Evolutionary conservation across 2,113 vertebrate genomes (phyloP), one percentile per base, ranked within the genome.

Genomic region (Heloderma charlesbogerti): DNA sequence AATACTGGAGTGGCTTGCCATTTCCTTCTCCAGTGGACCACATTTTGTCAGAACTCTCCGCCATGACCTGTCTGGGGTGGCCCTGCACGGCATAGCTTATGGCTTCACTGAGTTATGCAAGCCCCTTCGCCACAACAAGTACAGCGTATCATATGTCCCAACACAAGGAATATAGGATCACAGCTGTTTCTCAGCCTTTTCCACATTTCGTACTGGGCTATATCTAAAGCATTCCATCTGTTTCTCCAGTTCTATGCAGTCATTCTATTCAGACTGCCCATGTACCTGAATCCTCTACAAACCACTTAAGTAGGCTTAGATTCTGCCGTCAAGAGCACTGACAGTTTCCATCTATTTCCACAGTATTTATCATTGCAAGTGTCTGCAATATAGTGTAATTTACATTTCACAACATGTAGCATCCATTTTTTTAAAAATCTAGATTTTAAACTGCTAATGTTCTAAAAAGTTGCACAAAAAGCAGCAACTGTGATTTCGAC

Each of bases 111-210:
- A n/a, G n/a, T n/a, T n/a, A n/a, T n/a, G n/a, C n/a, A n/a, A n/a
- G n/a, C n/a, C n/a, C n/a, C n/a, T n/a, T n/a, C n/a, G n/a, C n/a
- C n/a, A n/a, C n/a, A n/a, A n/a, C n/a, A n/a, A n/a, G n/a, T 43
- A n/a, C 48, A 91, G 72, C n/a, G 75, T 37, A 90, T 78, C 66
- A 27, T 15, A 29, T 3, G 37, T 57, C 81, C 54, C 45, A 15
- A 22, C 40, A n/a, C 88, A 89, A 7, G 0, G 54, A 63, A 77
- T 1, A 29, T 25, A 87, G 88, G 1, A 27, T 43, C 63, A 84
- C 48, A 92, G 78, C 91, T 72, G 16, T 86, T 88, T 80, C 84
- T 57, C n/a, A 48, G 45, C 7, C 67, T 16, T 92, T 78, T 87
- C 54, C 48, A 84, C 87, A 43, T 22, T 8, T 34, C 27, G 40